Conservation (phyloP, 1,140 invertebrate genomes). For the Ditylenchus dipsaci region DNA sequence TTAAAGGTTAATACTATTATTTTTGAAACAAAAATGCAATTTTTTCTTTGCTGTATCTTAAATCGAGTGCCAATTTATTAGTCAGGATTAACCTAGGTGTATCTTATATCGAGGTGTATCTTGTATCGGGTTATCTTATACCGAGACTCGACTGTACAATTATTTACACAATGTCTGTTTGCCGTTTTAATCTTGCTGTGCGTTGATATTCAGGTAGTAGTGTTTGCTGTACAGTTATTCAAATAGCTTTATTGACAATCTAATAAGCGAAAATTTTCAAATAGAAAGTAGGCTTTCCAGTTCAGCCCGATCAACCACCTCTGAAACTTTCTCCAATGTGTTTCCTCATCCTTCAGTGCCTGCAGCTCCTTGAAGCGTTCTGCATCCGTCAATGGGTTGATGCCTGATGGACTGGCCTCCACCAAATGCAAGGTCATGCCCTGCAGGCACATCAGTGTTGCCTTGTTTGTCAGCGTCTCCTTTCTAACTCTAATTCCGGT, state of each 20-base stretch:
- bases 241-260: not conserved
- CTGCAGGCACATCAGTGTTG: slow-evolving; percentile 26
- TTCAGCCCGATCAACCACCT: slow-evolving; percentile 46
- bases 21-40: too few species aligned
- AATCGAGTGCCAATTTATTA: too few species aligned
- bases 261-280: not conserved
- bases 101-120: too few species aligned
- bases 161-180: too few species aligned
- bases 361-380: slow-evolving; percentile 24
- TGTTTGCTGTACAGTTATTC: too few species aligned
- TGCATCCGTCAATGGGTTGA: slow-evolving; percentile 15
- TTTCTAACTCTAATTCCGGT: slow-evolving; percentile 33
- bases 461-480: slow-evolving; percentile 30
- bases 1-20: too few species aligned
- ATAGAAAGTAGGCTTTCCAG: slow-evolving; percentile 39
- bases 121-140: too few species aligned
- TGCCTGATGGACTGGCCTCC: slow-evolving; percentile 36
- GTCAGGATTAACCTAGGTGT: too few species aligned
- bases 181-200: too few species aligned
- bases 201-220: too few species aligned
- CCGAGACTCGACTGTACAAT: too few species aligned
- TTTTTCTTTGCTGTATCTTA: too few species aligned
- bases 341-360: slow-evolving; percentile 21
- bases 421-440: slow-evolving; percentile 27
- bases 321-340: slow-evolving; percentile 33